Percentiles rank a stretch among this genome's conserved stretches.
phyloP scores from a whole-genome alignment of 2,888 invertebrate species.

The Diarsia dahlii region DNA sequence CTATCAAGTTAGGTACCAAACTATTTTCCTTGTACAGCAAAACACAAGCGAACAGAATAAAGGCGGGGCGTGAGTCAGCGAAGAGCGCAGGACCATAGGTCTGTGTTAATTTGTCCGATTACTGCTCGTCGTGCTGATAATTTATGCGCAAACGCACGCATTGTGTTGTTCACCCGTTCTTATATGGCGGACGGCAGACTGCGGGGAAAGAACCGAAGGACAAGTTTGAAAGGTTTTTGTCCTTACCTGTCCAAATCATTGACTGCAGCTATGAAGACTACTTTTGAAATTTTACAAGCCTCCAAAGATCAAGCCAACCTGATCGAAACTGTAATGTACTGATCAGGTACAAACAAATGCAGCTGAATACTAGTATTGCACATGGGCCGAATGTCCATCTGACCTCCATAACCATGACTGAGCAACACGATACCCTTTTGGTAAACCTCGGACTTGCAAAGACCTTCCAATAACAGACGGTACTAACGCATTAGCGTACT shows the following conservation, averaged over 20 bases:
- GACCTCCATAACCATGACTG: background rate
- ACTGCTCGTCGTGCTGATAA: slow-evolving; percentile 65
- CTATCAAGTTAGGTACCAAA: slow-evolving; percentile 2
- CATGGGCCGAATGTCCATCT: background rate
- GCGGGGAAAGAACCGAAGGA: slow-evolving; percentile 47
- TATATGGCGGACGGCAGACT: slow-evolving; percentile 58
- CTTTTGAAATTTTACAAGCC: background rate
- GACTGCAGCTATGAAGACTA: background rate
- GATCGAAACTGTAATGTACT: no score
- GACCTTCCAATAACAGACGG: background rate
- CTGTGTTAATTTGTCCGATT: slow-evolving; percentile 81
- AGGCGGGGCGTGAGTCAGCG: slow-evolving; percentile 73
- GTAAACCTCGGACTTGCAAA: background rate
- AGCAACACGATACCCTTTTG: background rate
- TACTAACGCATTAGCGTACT: background rate
- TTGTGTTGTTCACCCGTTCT: slow-evolving; percentile 66
- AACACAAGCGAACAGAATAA: slow-evolving; percentile 65
- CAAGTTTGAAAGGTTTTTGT: slow-evolving; percentile 17
- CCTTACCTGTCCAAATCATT: background rate
- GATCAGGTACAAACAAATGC: background rate
- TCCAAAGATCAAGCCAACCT: no score
- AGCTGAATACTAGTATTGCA: background rate
- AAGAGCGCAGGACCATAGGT: slow-evolving; percentile 72
- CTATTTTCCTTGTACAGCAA: slow-evolving; percentile 57
- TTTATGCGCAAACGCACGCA: slow-evolving; percentile 69